Evolutionary conservation across 2,113 vertebrate species (phyloP).

Genomic region (Nansenia antarctica): DNA sequence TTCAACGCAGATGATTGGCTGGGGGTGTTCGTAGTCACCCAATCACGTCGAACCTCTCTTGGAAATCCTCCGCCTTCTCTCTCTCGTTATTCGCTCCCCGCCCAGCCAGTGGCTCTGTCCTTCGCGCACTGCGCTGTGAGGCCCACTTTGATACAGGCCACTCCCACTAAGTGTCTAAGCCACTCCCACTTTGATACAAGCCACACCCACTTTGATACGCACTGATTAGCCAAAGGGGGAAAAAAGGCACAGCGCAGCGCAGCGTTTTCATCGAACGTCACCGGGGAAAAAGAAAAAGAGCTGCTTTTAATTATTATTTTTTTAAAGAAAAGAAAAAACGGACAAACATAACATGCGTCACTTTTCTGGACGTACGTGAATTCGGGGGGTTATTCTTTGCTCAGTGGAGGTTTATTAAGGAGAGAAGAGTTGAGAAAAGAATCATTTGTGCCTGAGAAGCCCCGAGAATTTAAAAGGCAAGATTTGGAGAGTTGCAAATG

Average conservation of each 20-base stretch:
- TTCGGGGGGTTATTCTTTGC: slow-evolving; percentile 26
- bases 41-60: background rate
- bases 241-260: slow-evolving; percentile 36
- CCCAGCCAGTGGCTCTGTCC: background rate
- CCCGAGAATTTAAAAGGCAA: slow-evolving; percentile 61
- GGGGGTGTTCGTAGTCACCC: background rate
- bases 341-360: slow-evolving; percentile 20
- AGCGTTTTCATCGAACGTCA: slow-evolving; percentile 58
- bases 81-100: slow-evolving; percentile 14
- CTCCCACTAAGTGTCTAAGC: too few relatives aligned
- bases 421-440: slow-evolving; percentile 26
- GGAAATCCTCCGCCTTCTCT: slow-evolving; percentile 14
- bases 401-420: slow-evolving; percentile 26
- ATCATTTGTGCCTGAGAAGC: slow-evolving; percentile 45
- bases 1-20: slow-evolving; percentile 35
- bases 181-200: too few relatives aligned
- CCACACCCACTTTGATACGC: too few relatives aligned
- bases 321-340: slow-evolving; percentile 14
- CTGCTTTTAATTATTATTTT: slow-evolving; percentile 36
- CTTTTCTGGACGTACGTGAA: slow-evolving; percentile 18
- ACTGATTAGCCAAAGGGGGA: slow-evolving; percentile 71
- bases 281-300: slow-evolving; percentile 32
- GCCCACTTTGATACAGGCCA: too few relatives aligned
- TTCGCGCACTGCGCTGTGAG: slow-evolving; percentile 42
- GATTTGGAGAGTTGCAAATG: slow-evolving; percentile 36